A percentile compares a stretch with the other conserved stretches of the same genome.
Conservation (phyloP, 2,797 vertebrate species). For the Myoxocephalus aenaeus region DNA sequence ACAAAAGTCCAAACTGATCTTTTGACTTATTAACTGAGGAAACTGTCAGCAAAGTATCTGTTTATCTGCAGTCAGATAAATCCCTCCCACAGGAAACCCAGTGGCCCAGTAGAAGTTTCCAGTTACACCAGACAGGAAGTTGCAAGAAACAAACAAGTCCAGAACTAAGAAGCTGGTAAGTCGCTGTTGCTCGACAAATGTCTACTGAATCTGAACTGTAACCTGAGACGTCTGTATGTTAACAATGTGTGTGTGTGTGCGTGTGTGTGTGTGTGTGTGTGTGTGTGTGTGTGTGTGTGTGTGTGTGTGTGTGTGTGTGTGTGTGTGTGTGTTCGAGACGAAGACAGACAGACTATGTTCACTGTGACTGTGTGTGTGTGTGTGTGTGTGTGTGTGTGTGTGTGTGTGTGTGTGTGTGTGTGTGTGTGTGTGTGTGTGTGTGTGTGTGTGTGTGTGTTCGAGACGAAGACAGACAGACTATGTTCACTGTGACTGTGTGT, state of each 20-base stretch:
- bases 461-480: neutral
- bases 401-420: no score
- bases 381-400: no score
- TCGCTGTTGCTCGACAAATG: neutral
- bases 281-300: neutral
- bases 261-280: neutral
- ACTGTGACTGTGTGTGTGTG: neutral
- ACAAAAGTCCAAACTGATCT: neutral
- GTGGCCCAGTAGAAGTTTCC: neutral
- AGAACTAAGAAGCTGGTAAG: slow-evolving; percentile 34
- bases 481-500: no score
- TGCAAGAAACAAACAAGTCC: neutral
- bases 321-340: neutral
- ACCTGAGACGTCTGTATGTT: slow-evolving; percentile 15
- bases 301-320: no score
- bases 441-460: neutral
- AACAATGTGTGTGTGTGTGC: neutral
- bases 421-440: no score
- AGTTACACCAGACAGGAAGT: slow-evolving; percentile 29
- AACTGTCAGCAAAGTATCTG: neutral
- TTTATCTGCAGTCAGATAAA: neutral
- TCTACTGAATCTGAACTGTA: neutral
- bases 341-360: neutral
- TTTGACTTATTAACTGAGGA: neutral
- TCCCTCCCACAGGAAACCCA: slow-evolving; percentile 58